Evolutionary conservation across 2,797 vertebrate genomes (phyloP), one percentile per base, ranked within the genome.

Genomic region (Sternarchorhynchus goeldii): DNA sequence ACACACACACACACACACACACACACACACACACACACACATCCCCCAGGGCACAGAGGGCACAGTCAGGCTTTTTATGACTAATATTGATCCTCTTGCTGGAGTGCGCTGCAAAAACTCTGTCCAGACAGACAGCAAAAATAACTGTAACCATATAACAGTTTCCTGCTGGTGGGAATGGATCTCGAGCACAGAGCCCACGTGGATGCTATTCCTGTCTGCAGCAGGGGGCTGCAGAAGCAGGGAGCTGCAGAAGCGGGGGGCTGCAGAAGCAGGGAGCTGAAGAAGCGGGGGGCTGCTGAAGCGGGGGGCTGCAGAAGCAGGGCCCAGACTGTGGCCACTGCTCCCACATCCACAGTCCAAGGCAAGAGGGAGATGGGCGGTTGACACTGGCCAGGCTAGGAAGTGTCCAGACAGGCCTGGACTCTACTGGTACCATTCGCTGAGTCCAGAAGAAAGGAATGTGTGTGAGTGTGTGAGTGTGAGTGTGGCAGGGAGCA

Each of bases 121-220:
- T 93, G 94, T 93, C 93, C 95, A 95, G 96, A 95, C 94, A 96
- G 95, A 97, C 96, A 97, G 96, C 96, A 96, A 95, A 97, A 97
- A 97, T 95, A 97, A 96, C 95, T 96, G 95, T 95, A 96, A 95
- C 95, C 93, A 91, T 95, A 95, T 95, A 95, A 91, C 93, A 90
- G 94, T 93, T 96, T 97, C 94, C 94, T 95, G 93, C 89, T 93
- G 64, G 31, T 92, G 92, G 93, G 95, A 97, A 96, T 94, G 92
- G 94, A 97, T 96, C 96, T 94, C 93, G 92, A 93, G 93, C 94
- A 93, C 94, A 94, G 89, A 87, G 90, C 90, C 88, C 93, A 94
- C 87, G 90, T 92, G 91, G 91, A 72, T 71, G 86, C 91, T 93
- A 93, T 93, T 94, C 91, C 90, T 93, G 91, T 81, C 71, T 14